Evolutionary conservation across 1,140 invertebrate genomes (phyloP).

Genomic region (Anoplolepis gracilipes): DNA sequence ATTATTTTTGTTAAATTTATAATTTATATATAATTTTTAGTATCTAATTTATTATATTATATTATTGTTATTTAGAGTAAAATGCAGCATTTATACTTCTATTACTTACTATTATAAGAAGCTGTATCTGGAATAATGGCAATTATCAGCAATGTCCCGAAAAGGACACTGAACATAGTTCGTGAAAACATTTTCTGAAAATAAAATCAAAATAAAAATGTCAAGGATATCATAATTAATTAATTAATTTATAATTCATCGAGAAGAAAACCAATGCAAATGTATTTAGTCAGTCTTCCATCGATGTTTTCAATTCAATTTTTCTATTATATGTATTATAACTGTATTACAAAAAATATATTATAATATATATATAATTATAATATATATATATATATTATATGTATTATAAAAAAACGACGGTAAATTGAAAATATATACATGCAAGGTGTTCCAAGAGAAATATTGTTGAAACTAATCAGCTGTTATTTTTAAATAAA

Average conservation of each 20-base stretch:
- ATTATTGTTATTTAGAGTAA: background rate
- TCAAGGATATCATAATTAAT: background rate
- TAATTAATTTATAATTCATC: too few species aligned
- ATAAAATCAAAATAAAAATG: constrained; percentile 14
- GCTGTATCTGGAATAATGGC: constrained; percentile 53
- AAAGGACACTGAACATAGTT: constrained; percentile 61
- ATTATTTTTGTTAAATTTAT: background rate
- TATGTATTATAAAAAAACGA: too few species aligned
- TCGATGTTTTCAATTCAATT: background rate
- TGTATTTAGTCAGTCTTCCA: background rate
- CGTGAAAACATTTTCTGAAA: constrained; percentile 74
- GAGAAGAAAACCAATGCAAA: background rate
- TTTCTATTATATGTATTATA: too few species aligned
- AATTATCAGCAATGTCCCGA: constrained; percentile 61
- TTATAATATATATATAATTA: too few species aligned
- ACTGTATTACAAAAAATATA: too few species aligned
- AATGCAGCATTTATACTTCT: background rate
- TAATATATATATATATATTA: too few species aligned
- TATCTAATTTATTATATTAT: background rate
- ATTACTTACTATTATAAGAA: constrained; percentile 81
- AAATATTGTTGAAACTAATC: too few species aligned
- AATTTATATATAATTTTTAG: background rate
- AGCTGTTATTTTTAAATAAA: too few species aligned
- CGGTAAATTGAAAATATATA: too few species aligned
- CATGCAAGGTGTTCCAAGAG: too few species aligned